phyloP scores from a whole-genome alignment of 2,113 vertebrate genomes.

The Rutilus rutilus region DNA sequence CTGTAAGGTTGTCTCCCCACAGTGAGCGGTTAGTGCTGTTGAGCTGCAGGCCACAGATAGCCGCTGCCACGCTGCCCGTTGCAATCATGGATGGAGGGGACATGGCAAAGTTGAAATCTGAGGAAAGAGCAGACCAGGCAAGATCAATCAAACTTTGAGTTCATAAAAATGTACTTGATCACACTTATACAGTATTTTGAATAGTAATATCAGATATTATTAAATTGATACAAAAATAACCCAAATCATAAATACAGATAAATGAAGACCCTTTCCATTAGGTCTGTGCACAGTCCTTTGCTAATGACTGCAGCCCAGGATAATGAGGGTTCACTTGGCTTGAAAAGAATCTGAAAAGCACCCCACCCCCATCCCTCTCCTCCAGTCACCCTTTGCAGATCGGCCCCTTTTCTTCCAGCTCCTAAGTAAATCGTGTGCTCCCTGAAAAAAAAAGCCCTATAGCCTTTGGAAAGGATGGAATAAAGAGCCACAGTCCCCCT shows the following conservation, averaged over 20 bases:
- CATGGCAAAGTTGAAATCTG: constrained; percentile 96
- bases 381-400: constrained; percentile 51
- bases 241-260: constrained; percentile 66
- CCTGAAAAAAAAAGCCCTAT: constrained; percentile 73
- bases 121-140: constrained; percentile 41
- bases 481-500: constrained; percentile 86
- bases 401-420: constrained; percentile 76
- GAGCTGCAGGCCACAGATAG: constrained; percentile 92
- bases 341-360: constrained; percentile 73
- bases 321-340: constrained; percentile 78
- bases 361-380: constrained; percentile 41
- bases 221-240: constrained; percentile 25
- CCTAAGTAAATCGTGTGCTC: constrained; percentile 78
- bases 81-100: constrained; percentile 99
- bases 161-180: constrained; percentile 13
- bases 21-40: constrained; percentile 82
- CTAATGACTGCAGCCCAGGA: constrained; percentile 74
- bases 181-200: background rate
- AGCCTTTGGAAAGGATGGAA: constrained; percentile 80
- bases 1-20: constrained; percentile 85
- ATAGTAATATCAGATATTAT: background rate
- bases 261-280: constrained; percentile 64
- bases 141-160: background rate
- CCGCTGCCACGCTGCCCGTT: constrained; percentile 93
- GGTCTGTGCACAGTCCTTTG: constrained; percentile 61